These are phyloP conservation scores for Pedicia rivosa DNA, from an alignment of 2,888 invertebrate genomes.

Conservation along the genomic window DNA sequence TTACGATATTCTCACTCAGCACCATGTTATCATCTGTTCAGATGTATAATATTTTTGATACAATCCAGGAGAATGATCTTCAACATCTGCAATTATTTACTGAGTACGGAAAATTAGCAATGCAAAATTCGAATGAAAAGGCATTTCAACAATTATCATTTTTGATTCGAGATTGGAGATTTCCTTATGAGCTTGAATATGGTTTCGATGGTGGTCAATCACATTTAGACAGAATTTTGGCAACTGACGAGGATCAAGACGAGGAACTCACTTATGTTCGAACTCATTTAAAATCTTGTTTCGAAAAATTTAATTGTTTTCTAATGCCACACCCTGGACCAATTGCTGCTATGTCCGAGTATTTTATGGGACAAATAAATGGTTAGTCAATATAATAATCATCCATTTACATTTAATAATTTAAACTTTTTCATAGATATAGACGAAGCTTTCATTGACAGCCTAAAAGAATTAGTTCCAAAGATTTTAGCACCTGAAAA, in stretches of 20 bases:
- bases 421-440: conserved; percentile 2
- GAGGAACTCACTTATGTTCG: conserved; percentile 2
- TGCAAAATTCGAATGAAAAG: not conserved
- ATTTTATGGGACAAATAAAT: conserved; percentile 3
- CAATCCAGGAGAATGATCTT: conserved; percentile 8
- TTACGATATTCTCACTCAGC: conserved; percentile 8
- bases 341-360: conserved; percentile 1
- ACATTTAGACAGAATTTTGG: conserved; percentile 2
- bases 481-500: conserved; percentile 1
- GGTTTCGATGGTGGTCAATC: not conserved
- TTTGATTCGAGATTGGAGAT: conserved; percentile 8
- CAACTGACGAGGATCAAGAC: conserved; percentile 2
- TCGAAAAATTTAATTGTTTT: not conserved
- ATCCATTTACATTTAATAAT: too few relatives aligned
- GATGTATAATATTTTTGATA: conserved; percentile 6
- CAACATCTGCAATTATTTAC: conserved; percentile 8
- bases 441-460: not conserved
- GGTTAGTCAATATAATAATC: too few relatives aligned
- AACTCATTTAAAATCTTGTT: not conserved
- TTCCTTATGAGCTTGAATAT: not conserved
- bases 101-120: conserved; percentile 6
- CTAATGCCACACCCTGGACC: conserved; percentile 7
- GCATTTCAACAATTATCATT: conserved; percentile 7
- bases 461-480: conserved; percentile 1
- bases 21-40: conserved; percentile 8